Evolutionary conservation across 2,888 invertebrate genomes (phyloP).

Genomic region (Tromatobia lineatoria): DNA sequence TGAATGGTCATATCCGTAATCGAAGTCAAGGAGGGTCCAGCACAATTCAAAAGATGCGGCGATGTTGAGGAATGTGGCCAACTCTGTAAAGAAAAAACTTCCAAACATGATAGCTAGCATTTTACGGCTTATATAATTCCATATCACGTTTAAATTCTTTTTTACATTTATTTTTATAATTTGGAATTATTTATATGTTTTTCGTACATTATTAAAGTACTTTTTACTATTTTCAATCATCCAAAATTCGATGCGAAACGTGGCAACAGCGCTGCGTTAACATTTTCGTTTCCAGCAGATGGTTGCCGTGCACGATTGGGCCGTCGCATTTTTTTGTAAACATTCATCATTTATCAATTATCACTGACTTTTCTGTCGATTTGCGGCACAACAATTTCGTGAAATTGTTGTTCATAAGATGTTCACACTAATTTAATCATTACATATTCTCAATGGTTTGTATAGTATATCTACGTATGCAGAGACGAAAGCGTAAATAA

Average conservation of each 20-base stretch:
- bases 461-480: neutral
- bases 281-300: too few relatives aligned
- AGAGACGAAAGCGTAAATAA: neutral
- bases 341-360: neutral
- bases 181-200: neutral
- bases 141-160: slow-evolving; percentile 10
- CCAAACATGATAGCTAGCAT: neutral
- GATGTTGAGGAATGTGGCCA: neutral
- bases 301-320: neutral
- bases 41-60: neutral
- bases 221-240: too few relatives aligned
- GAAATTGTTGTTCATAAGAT: too few relatives aligned
- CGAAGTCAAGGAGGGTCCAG: slow-evolving; percentile 1
- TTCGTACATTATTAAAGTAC: neutral
- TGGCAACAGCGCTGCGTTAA: too few relatives aligned
- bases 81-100: slow-evolving; percentile 8
- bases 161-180: slow-evolving; percentile 6
- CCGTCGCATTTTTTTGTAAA: neutral
- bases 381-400: neutral
- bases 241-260: too few relatives aligned
- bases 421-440: neutral
- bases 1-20: too few relatives aligned
- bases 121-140: slow-evolving; percentile 11
- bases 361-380: neutral
- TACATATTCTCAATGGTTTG: neutral